Conservation (phyloP, 1,140 invertebrate genomes). For the Diuraphis noxia region DNA sequence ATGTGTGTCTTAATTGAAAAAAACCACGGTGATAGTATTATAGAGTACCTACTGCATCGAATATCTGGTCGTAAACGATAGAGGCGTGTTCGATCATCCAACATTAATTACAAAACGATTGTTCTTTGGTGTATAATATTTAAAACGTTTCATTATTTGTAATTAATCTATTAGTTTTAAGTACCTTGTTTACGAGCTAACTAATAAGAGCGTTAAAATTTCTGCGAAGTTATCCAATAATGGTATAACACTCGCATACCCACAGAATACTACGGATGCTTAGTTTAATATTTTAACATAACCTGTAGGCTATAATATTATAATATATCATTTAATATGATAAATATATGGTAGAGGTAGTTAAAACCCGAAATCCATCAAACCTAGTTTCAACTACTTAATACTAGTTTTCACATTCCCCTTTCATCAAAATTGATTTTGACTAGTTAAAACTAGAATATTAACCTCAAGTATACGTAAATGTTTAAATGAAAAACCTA, state of each 20-base stretch:
- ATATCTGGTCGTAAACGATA: not conserved
- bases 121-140: not conserved
- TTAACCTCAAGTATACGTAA: no score
- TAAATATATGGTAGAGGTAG: no score
- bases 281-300: not conserved
- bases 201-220: not conserved
- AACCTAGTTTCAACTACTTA: no score
- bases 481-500: no score
- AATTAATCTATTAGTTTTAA: not conserved
- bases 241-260: not conserved
- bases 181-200: not conserved
- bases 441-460: no score
- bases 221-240: not conserved
- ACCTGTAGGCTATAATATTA: no score
- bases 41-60: not conserved
- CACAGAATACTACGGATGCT: not conserved
- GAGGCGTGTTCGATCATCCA: not conserved
- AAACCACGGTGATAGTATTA: not conserved
- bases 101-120: not conserved
- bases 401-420: no score
- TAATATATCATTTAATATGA: no score
- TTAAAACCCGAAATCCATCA: no score
- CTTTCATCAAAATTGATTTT: no score
- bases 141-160: constrained; percentile 6
- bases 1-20: not conserved